Percentiles rank a stretch among this genome's conserved stretches.
These are phyloP conservation scores for Coelinius sp. DNA, from an alignment of 2,888 invertebrate genomes.

Conservation along the genomic window DNA sequence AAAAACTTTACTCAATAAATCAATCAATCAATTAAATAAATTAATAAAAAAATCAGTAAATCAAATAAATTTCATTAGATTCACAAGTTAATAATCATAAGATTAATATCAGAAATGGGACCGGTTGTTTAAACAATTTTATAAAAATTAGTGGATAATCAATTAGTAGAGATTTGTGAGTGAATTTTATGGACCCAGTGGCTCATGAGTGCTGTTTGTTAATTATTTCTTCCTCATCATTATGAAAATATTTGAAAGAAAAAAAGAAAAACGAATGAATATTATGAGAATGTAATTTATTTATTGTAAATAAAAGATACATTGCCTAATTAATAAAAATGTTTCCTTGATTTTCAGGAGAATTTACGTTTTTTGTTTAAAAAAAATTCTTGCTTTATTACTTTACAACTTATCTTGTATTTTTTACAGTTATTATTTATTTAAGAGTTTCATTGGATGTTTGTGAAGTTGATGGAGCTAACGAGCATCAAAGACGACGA, in stretches of 20 bases:
- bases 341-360: neutral
- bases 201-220: neutral
- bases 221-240: constrained; percentile 14
- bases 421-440: constrained; percentile 6
- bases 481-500: constrained; percentile 90
- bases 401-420: neutral
- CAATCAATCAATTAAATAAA: constrained; percentile 27
- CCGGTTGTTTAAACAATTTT: constrained; percentile 57
- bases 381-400: neutral
- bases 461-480: constrained; percentile 60
- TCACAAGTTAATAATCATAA: constrained; percentile 53
- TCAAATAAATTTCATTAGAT: constrained; percentile 47
- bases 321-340: constrained; percentile 54
- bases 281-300: constrained; percentile 63
- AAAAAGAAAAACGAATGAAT: constrained; percentile 46
- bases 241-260: neutral
- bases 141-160: constrained; percentile 42
- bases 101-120: constrained; percentile 60
- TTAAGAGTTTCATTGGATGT: neutral
- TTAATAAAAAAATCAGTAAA: constrained; percentile 36
- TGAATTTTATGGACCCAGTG: constrained; percentile 50
- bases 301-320: constrained; percentile 66
- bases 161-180: neutral
- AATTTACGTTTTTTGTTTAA: neutral
- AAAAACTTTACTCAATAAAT: constrained; percentile 50